Base-by-base conservation (phyloP, 2,888 invertebrate species). In the Ochropleura leucogaster region DNA sequence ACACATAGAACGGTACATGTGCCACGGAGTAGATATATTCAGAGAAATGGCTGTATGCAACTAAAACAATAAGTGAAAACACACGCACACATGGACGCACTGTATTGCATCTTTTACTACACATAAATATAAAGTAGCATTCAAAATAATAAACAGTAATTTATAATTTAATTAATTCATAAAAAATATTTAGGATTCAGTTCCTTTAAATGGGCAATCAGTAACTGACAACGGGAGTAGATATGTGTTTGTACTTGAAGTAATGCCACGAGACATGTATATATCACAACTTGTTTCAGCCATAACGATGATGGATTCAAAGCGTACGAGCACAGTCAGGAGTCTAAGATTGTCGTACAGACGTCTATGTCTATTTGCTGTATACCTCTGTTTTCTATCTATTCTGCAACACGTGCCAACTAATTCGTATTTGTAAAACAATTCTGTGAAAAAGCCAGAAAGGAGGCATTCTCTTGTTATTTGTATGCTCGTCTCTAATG, bases 351-450 rank as follows among this genome's bases (percentile, higher is more conserved):
- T 30, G 30, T 30, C 30, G 30, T 30, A 30, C 30, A 3, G 30
- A 30, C 20, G 30, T 57, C 40, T 55, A 0, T 40, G n/a, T 55
- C 40, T 0, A 6, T 72, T 4, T 42, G 8, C 49, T 75, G 4
- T 3, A 14, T 53, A 18, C n/a, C 55, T 74, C 76, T 80, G 74
- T 18, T 18, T 44, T 8, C 20, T 49, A 40, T 46, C 18, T 63
- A 18, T 63, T 80, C 16, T 40, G 40, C 42, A 18, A 18, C 62
- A 66, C 40, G 59, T 55, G 68, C 53, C 67, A 42, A 62, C 73
- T 83, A 57, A 66, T 83, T 62, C 84, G 68, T 80, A 49, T 83
- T 83, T 74, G 84, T 74, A 74, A 69, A 80, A 80, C 66, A 80
- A 69, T 80, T 80, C 80, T 53, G 59, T n/a, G 80, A 84, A 84